Evolutionary conservation across 2,888 invertebrate genomes (phyloP).

Genomic region (Cetonia aurata): DNA sequence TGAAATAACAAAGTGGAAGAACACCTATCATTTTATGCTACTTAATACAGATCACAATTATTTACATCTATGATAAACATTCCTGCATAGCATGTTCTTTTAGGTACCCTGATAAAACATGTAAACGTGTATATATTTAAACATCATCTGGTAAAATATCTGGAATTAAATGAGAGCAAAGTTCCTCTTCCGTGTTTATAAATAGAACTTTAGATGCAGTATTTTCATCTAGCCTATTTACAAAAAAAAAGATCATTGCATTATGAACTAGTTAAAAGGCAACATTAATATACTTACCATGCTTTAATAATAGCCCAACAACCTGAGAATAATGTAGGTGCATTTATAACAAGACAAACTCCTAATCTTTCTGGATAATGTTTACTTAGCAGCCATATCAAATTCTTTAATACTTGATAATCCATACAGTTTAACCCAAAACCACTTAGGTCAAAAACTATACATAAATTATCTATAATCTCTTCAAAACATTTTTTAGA

Average conservation of each 20-base stretch:
- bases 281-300: constrained; percentile 68
- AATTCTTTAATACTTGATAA: constrained; percentile 82
- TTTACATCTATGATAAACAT: constrained; percentile 18
- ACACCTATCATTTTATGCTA: constrained; percentile 23
- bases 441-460: constrained; percentile 81
- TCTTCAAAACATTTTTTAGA: constrained; percentile 84
- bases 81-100: constrained; percentile 1
- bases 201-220: constrained; percentile 83
- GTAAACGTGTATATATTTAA: constrained; percentile 60
- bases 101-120: constrained; percentile 42
- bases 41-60: constrained; percentile 32
- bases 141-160: constrained; percentile 81
- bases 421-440: constrained; percentile 85
- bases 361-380: constrained; percentile 86
- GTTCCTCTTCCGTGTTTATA: constrained; percentile 76
- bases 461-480: constrained; percentile 82
- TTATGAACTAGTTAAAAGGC: constrained; percentile 18
- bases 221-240: constrained; percentile 78
- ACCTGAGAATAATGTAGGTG: constrained; percentile 80
- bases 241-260: constrained; percentile 12
- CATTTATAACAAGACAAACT: constrained; percentile 80
- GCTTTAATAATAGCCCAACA: constrained; percentile 84
- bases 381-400: constrained; percentile 81
- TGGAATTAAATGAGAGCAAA: constrained; percentile 82
- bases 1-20: constrained; percentile 22